Evolutionary conservation across 2,888 invertebrate species (phyloP), one percentile per base, ranked within the genome.

Genomic region (Galerucella calmariensis): DNA sequence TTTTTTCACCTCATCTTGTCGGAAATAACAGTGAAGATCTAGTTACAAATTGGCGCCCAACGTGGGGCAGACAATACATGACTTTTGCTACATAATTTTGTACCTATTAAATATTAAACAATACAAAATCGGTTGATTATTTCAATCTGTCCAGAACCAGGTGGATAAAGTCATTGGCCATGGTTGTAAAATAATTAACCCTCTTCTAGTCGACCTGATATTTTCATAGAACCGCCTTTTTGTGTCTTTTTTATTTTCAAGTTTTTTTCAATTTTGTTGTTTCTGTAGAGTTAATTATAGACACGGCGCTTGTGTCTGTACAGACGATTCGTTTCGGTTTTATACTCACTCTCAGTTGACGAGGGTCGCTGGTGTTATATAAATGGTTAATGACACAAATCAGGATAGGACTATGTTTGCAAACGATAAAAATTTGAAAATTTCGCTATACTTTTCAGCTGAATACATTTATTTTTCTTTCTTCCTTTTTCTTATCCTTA

Each of bases 311-410:
- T 59, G 44, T 63, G 67, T 67, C 70, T 62, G 67, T 44, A 67
- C 69, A 56, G 35, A 35, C 72, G 63, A 76, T 75, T 77, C 74
- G 74, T 63, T 75, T 56, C 66, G 75, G 69, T 63, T 65, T 63
- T 44, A 59, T 59, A 59, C 11, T 59, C 59, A 66, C 62, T 41
- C 62, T 72, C 56, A 27, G 16, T 59, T 74, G 74, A 74, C 71
- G 74, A 74, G 74, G 74, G 74, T 75, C 72, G 44, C 51, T 24
- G 20, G 35, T 65, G 75, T 75, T 78, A 75, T 73, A 81, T 81
- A 79, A 77, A 78, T 75, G 78, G 77, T 80, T 79, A 81, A 81
- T 78, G 78, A 78, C 75, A 75, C 72, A 72, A 77, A 59, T 68
- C 68, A 59, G 68, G 68, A 20, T 16, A 41, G 67, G 67, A 67